A percentile compares a stretch with the other conserved stretches of the same genome.
Conservation (phyloP, 2,888 invertebrate species). For the Habroteleia sp. region DNA sequence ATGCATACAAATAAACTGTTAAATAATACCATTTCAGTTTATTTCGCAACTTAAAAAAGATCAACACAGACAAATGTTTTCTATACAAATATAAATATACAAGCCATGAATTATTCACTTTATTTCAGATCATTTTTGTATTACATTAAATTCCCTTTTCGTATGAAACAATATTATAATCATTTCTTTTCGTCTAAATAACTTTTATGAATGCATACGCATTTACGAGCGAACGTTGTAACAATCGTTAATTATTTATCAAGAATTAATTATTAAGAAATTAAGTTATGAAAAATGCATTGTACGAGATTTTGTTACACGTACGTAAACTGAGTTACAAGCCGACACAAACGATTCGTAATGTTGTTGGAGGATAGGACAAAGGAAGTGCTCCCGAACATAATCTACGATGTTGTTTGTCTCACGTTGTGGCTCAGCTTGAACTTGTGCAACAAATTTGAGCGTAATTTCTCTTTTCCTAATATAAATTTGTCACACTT, state of each 20-base stretch:
- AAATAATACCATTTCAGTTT: too few species aligned
- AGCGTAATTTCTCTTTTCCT: slow-evolving; percentile 50
- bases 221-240: neutral
- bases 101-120: too few species aligned
- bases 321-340: slow-evolving; percentile 38
- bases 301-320: slow-evolving; percentile 31
- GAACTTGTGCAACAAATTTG: slow-evolving; percentile 52
- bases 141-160: too few species aligned
- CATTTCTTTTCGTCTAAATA: too few species aligned
- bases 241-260: slow-evolving; percentile 1
- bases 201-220: too few species aligned
- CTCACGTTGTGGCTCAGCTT: slow-evolving; percentile 43
- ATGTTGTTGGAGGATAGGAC: slow-evolving; percentile 49
- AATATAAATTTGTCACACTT: slow-evolving; percentile 49
- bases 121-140: too few species aligned
- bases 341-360: slow-evolving; percentile 53
- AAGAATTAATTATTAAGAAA: slow-evolving; percentile 9
- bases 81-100: too few species aligned
- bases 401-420: slow-evolving; percentile 59
- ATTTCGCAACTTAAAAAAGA: too few species aligned
- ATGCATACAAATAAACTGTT: too few species aligned
- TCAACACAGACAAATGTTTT: too few species aligned
- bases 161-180: too few species aligned
- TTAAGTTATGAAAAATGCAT: slow-evolving; percentile 24
- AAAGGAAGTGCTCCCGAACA: slow-evolving; percentile 56